These are phyloP conservation scores for Archips xylosteana DNA, from an alignment of 2,888 invertebrate genomes.

Conservation along the genomic window DNA sequence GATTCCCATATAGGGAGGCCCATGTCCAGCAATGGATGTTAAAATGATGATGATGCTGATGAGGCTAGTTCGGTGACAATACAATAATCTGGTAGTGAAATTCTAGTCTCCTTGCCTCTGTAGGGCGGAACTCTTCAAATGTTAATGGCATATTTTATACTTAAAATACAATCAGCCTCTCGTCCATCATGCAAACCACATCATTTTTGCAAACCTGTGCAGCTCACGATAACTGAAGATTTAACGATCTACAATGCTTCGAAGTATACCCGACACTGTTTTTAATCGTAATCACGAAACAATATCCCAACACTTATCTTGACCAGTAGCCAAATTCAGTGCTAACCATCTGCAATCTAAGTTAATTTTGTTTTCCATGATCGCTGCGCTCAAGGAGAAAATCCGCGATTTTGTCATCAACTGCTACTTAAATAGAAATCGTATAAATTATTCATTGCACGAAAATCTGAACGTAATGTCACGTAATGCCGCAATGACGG, in stretches of 20 bases:
- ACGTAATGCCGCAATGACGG: constrained; percentile 22
- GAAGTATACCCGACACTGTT: not conserved
- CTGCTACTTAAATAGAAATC: constrained; percentile 29
- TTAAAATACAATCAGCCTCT: too few species aligned
- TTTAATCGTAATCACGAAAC: constrained; percentile 13
- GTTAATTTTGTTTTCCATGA: constrained; percentile 8
- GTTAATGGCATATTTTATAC: too few species aligned
- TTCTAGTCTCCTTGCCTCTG: too few species aligned
- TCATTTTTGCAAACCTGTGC: not conserved
- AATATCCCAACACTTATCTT: constrained; percentile 6
- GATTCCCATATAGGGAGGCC: too few species aligned
- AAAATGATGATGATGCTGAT: too few species aligned
- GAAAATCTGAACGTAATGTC: constrained; percentile 39
- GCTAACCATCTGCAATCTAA: constrained; percentile 3
- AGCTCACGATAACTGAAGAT: not conserved
- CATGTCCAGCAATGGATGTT: too few species aligned
- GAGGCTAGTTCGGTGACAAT: too few species aligned
- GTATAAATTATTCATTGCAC: constrained; percentile 41
- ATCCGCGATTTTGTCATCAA: constrained; percentile 36
- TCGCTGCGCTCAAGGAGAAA: constrained; percentile 34
- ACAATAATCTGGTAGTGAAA: too few species aligned
- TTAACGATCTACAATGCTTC: not conserved
- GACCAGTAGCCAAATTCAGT: not conserved
- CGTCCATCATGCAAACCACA: not conserved
- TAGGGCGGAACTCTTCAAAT: too few species aligned